Conservation (phyloP, 2,797 vertebrate genomes). For the Lutjanus campechanus region DNA sequence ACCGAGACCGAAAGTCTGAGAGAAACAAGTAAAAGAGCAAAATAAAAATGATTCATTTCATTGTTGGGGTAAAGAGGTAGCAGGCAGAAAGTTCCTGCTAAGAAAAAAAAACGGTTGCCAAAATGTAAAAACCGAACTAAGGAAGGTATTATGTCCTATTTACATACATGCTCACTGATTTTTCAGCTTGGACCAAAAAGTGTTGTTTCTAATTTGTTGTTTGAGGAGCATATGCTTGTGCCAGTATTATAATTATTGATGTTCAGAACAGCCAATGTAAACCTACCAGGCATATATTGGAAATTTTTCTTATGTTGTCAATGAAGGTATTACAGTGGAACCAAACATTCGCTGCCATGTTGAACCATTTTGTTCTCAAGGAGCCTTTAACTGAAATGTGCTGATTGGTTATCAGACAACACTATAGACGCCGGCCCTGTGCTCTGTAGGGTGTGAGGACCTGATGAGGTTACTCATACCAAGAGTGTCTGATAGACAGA, state of each 20-base stretch:
- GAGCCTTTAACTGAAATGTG: constrained; percentile 68
- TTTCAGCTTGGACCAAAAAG: constrained; percentile 85
- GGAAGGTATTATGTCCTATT: constrained; percentile 72
- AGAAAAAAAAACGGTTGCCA: constrained; percentile 74
- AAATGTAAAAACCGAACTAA: constrained; percentile 73
- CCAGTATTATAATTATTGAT: constrained; percentile 84
- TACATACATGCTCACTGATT: constrained; percentile 73
- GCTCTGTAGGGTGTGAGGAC: constrained; percentile 60
- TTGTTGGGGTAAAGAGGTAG: constrained; percentile 55
- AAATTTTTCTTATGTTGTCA: constrained; percentile 60
- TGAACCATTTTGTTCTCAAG: constrained; percentile 55
- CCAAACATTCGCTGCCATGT: constrained; percentile 61
- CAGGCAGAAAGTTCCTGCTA: constrained; percentile 64
- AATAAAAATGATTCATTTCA: constrained; percentile 60
- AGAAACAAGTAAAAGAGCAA: constrained; percentile 29
- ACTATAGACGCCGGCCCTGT: constrained; percentile 73
- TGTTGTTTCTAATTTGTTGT: constrained; percentile 70
- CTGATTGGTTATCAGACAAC: constrained; percentile 77
- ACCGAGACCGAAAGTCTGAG: constrained; percentile 45
- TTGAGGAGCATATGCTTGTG: constrained; percentile 75
- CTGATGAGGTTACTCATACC: constrained; percentile 80
- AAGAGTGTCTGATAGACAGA: constrained; percentile 75
- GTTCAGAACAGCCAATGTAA: constrained; percentile 64
- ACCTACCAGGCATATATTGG: constrained; percentile 50
- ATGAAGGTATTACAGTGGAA: constrained; percentile 77